These are phyloP conservation scores for Beaufortia kweichowensis DNA, from an alignment of 2,113 vertebrate species.

Conservation along the genomic window DNA sequence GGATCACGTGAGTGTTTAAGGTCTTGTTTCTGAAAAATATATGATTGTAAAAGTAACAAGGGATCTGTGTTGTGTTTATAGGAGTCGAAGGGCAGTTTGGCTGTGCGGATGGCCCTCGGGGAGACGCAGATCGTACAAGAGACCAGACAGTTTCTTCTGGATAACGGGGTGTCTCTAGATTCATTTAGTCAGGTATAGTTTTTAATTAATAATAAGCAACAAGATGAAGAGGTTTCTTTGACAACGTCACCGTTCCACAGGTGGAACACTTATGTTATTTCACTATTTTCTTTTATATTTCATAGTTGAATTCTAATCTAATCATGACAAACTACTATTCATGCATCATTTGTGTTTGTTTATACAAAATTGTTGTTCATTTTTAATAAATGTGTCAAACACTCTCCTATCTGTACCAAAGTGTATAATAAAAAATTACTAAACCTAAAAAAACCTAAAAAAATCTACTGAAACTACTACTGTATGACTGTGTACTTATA, in stretches of 20 bases:
- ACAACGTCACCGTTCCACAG: too few species aligned
- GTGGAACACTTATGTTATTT: too few species aligned
- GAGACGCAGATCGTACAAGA: constrained; percentile 95
- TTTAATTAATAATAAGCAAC: not conserved
- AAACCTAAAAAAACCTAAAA: not conserved
- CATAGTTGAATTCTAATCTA: too few species aligned
- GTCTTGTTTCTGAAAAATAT: not conserved
- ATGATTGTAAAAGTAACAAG: not conserved
- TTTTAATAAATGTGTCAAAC: too few species aligned
- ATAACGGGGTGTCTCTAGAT: constrained; percentile 87
- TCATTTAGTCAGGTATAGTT: constrained; percentile 90
- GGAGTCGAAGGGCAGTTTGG: constrained; percentile 90
- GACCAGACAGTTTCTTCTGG: constrained; percentile 87
- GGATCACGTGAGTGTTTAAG: constrained; percentile 84
- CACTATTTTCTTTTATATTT: too few species aligned
- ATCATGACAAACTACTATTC: too few species aligned
- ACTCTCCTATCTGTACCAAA: too few species aligned
- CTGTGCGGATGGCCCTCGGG: constrained; percentile 92
- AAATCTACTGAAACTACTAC: too few species aligned
- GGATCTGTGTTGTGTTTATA: constrained; percentile 58
- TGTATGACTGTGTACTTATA: not conserved
- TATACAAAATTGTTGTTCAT: too few species aligned
- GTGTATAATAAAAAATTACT: not conserved
- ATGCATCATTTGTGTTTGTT: too few species aligned
- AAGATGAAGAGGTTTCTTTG: not conserved